Percentiles rank a stretch among this genome's conserved stretches.
phyloP scores from a whole-genome alignment of 2,113 vertebrate species.

The Synchiropus splendidus region DNA sequence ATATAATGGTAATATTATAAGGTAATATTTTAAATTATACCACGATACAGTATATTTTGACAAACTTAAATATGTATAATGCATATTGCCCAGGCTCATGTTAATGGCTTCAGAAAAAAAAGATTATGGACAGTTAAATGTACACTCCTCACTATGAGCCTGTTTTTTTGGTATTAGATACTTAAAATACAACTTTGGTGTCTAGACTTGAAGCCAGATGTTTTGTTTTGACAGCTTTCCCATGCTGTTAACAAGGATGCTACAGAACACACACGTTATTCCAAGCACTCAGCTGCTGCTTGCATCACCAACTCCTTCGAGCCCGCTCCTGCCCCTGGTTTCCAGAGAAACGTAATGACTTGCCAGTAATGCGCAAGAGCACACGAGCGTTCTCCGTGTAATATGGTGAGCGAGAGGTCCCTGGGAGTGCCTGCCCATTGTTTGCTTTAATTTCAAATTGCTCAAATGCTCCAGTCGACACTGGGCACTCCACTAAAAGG shows the following conservation, averaged over 20 bases:
- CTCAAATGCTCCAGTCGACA: conserved; percentile 69
- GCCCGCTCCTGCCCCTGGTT: conserved; percentile 56
- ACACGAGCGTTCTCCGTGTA: conserved; percentile 67
- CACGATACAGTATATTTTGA: too few species aligned
- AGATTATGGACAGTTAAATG: too few species aligned
- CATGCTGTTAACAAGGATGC: conserved; percentile 54
- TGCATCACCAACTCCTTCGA: conserved; percentile 60
- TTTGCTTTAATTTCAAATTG: conserved; percentile 73
- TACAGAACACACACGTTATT: conserved; percentile 36
- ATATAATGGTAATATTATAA: too few species aligned
- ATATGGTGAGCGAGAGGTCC: conserved; percentile 67
- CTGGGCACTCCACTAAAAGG: conserved; percentile 61
- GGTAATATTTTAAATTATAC: too few species aligned
- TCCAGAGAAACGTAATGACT: conserved; percentile 72
- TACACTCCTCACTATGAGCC: too few species aligned
- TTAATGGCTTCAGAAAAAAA: too few species aligned
- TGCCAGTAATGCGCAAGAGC: conserved; percentile 68
- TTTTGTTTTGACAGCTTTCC: conserved; percentile 50
- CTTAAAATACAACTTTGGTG: too few species aligned
- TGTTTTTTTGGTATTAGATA: too few species aligned
- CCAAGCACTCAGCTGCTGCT: conserved; percentile 65
- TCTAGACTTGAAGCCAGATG: not conserved
- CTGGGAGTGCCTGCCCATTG: conserved; percentile 64
- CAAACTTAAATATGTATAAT: too few species aligned
- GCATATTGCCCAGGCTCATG: too few species aligned